Percentiles rank a stretch among this genome's conserved stretches.
Evolutionary conservation across 2,797 vertebrate species (phyloP).

Genomic region (Nyctalus aviator): DNA sequence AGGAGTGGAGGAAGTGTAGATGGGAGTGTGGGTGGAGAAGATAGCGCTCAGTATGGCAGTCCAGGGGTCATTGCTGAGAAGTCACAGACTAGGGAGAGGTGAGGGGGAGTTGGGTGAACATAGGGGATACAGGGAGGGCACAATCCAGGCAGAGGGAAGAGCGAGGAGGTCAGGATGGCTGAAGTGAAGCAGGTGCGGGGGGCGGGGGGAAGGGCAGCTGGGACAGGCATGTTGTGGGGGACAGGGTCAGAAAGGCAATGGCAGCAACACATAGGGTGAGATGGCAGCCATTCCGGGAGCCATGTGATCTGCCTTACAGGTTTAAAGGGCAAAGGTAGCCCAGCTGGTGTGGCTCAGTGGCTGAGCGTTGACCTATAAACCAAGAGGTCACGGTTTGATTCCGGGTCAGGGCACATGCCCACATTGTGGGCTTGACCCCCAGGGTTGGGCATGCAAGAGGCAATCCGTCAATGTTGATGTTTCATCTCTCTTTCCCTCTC

Average conservation of each 20-base stretch:
- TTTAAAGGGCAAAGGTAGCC: background rate
- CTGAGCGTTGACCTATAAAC: too few relatives aligned
- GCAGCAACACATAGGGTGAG: background rate
- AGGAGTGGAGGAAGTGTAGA: background rate
- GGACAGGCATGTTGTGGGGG: too few relatives aligned
- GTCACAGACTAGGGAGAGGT: background rate
- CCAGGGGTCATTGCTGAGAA: background rate
- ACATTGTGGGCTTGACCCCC: too few relatives aligned
- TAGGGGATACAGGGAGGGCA: rapidly evolving
- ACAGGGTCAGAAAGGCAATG: background rate
- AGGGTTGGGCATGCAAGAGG: too few relatives aligned
- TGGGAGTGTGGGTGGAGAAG: background rate
- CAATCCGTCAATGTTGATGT: too few relatives aligned
- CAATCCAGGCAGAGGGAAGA: background rate
- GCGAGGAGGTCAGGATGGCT: background rate
- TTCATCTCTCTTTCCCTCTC: too few relatives aligned
- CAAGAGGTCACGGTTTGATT: too few relatives aligned
- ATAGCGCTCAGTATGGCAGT: background rate
- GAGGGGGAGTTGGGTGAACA: background rate
- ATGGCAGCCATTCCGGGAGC: background rate
- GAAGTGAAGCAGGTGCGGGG: background rate
- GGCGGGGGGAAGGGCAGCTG: rapidly evolving
- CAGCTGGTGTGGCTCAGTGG: too few relatives aligned
- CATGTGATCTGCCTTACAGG: rapidly evolving
- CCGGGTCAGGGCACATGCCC: too few relatives aligned